Evolutionary conservation across 2,888 invertebrate species (phyloP).

Genomic region (Caenorhabditis afra): DNA sequence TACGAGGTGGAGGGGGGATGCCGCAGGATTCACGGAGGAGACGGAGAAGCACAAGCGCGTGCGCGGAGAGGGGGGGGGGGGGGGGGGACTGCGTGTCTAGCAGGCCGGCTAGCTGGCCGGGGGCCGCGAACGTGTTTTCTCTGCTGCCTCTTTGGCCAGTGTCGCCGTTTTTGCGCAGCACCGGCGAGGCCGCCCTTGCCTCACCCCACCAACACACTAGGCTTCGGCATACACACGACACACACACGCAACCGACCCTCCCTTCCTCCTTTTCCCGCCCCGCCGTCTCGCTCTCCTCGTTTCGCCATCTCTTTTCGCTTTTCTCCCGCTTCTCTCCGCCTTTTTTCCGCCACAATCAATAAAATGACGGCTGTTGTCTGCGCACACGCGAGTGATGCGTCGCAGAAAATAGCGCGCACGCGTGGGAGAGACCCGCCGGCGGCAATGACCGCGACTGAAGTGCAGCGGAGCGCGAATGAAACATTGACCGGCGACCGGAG

Average conservation of each 20-base stretch:
- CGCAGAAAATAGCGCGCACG: slow-evolving; percentile 33
- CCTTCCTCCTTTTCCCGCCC: slow-evolving; percentile 7
- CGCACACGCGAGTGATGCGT: slow-evolving; percentile 48
- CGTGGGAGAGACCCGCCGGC: slow-evolving; percentile 29
- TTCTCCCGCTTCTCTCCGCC: slow-evolving; percentile 34
- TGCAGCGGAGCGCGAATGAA: slow-evolving; percentile 43
- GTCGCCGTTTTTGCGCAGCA: slow-evolving; percentile 47
- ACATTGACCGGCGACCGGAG: slow-evolving; percentile 41
- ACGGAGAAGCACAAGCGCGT: slow-evolving; percentile 49
- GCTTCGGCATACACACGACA: neutral
- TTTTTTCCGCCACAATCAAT: slow-evolving; percentile 57
- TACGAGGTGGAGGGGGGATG: slow-evolving; percentile 22
- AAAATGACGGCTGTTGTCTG: slow-evolving; percentile 50
- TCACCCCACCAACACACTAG: slow-evolving; percentile 30
- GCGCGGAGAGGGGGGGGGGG: no score
- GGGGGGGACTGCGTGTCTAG: slow-evolving; percentile 51
- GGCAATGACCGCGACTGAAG: slow-evolving; percentile 47
- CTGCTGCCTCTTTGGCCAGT: slow-evolving; percentile 42
- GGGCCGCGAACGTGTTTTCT: slow-evolving; percentile 55
- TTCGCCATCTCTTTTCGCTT: slow-evolving; percentile 20
- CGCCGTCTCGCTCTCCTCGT: neutral
- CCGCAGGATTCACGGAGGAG: slow-evolving; percentile 26
- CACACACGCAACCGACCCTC: slow-evolving; percentile 43
- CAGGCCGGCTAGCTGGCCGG: neutral
- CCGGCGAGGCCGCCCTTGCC: slow-evolving; percentile 49